Evolutionary conservation across 2,797 vertebrate genomes (phyloP).

Genomic region (Luscinia megarhynchos): DNA sequence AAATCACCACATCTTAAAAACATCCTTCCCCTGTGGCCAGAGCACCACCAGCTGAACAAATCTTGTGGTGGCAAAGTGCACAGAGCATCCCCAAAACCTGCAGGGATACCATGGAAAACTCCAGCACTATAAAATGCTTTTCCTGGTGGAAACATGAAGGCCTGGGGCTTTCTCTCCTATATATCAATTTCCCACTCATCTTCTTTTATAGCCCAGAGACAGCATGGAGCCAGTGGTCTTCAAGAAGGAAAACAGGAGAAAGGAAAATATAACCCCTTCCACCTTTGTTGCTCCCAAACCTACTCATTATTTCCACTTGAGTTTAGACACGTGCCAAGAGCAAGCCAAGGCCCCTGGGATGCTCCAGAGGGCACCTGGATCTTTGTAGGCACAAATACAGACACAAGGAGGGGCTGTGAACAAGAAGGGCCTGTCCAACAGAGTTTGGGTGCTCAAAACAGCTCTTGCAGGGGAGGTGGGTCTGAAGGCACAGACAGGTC

Average conservation of each 20-base stretch:
- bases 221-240: neutral
- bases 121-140: neutral
- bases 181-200: neutral
- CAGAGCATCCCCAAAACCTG: neutral
- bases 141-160: neutral
- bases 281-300: neutral
- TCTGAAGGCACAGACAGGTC: neutral
- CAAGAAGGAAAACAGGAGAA: neutral
- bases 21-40: neutral
- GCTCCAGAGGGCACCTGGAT: neutral
- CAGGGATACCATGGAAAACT: neutral
- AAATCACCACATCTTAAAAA: neutral
- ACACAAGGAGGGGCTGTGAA: fast-evolving
- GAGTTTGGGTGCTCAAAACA: neutral
- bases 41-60: neutral
- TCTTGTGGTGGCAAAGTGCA: fast-evolving
- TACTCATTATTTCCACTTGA: neutral
- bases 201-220: neutral
- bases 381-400: neutral
- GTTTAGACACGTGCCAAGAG: neutral
- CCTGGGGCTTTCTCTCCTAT: neutral
- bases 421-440: neutral
- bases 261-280: neutral
- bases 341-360: neutral
- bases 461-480: neutral